These are phyloP conservation scores for Epinephelus malabaricus DNA, from an alignment of 2,797 vertebrate species.

Conservation along the genomic window DNA sequence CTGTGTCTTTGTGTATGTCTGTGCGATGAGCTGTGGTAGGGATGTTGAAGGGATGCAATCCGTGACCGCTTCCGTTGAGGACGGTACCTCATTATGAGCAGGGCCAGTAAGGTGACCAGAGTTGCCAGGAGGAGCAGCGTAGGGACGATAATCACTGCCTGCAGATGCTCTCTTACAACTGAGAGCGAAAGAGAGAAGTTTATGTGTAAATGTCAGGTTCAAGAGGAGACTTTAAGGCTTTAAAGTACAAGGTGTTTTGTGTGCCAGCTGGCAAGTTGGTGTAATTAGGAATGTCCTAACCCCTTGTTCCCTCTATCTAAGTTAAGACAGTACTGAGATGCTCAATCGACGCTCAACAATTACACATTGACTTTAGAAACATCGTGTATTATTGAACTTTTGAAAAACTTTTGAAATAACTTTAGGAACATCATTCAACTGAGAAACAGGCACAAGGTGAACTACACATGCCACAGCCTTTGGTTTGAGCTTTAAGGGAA, in stretches of 20 bases:
- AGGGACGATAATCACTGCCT: slow-evolving; percentile 91
- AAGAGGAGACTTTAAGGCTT: background rate
- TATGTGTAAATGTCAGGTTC: background rate
- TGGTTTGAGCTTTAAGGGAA: too few species aligned
- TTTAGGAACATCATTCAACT: too few species aligned
- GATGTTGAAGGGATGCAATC: slow-evolving; percentile 1
- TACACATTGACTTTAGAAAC: too few species aligned
- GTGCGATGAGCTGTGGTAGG: slow-evolving; percentile 28
- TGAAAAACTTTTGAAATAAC: too few species aligned
- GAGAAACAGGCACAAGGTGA: too few species aligned
- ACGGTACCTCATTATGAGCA: slow-evolving; percentile 72
- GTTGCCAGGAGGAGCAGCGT: slow-evolving; percentile 83
- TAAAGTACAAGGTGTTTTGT: too few species aligned
- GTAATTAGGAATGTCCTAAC: background rate
- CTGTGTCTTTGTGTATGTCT: slow-evolving; percentile 26
- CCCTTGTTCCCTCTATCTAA: background rate
- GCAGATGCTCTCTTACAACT: slow-evolving; percentile 77
- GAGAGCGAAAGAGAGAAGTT: background rate
- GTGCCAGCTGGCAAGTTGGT: background rate
- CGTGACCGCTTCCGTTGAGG: background rate
- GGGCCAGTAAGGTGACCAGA: slow-evolving; percentile 77
- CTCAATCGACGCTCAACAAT: background rate
- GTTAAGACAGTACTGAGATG: background rate
- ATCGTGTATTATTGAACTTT: too few species aligned
- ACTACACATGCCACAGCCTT: too few species aligned